Conservation (phyloP, 2,797 vertebrate genomes). For the Selene dorsalis region DNA sequence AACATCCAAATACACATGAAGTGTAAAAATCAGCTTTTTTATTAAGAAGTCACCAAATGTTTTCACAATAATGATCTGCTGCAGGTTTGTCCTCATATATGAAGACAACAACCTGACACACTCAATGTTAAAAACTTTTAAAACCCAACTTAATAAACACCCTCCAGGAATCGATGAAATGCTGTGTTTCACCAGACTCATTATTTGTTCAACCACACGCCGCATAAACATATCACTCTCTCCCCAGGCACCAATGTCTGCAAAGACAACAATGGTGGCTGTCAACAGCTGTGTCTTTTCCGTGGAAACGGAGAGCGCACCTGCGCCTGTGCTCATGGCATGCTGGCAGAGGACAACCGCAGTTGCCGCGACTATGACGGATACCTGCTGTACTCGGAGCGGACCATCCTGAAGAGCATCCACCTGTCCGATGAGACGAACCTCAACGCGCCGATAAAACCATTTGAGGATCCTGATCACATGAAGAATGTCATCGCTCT, state of each 20-base stretch:
- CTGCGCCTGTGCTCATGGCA: constrained; percentile 95
- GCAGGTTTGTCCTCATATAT: neutral
- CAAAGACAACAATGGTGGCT: constrained; percentile 91
- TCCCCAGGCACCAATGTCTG: constrained; percentile 93
- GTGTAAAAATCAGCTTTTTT: neutral
- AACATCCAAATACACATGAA: neutral
- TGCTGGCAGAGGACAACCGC: constrained; percentile 91
- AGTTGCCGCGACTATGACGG: constrained; percentile 95
- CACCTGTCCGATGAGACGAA: constrained; percentile 98
- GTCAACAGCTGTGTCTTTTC: constrained; percentile 95
- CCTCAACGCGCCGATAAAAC: constrained; percentile 95
- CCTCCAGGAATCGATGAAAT: neutral
- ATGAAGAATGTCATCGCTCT: constrained; percentile 99
- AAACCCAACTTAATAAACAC: neutral
- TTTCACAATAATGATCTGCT: neutral
- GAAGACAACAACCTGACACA: neutral
- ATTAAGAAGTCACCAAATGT: neutral
- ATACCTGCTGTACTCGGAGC: constrained; percentile 96
- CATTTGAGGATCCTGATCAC: constrained; percentile 96
- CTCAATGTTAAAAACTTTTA: neutral
- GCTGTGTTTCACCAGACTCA: constrained; percentile 15
- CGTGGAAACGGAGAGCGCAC: constrained; percentile 86
- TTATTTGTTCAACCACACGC: constrained; percentile 27
- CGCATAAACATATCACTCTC: constrained; percentile 7
- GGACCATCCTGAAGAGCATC: constrained; percentile 97